Conservation (phyloP, 2,797 vertebrate species). For the Pteropus rufus region DNA sequence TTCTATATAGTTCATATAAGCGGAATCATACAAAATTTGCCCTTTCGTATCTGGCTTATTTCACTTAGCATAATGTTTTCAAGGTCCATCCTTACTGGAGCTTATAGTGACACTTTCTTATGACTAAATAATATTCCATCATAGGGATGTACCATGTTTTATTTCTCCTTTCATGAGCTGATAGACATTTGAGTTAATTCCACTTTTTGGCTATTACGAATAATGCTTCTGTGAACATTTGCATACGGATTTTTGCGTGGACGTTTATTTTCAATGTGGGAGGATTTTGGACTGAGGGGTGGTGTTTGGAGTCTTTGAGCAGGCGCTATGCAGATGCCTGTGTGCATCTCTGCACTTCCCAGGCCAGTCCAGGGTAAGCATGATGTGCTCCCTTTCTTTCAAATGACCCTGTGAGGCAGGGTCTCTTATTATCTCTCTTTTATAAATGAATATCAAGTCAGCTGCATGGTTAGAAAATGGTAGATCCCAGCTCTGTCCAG, state of each 20-base stretch:
- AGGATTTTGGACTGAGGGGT: neutral
- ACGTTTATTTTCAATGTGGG: neutral
- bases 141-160: neutral
- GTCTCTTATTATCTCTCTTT: neutral
- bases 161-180: neutral
- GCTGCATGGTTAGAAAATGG: neutral
- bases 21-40: neutral
- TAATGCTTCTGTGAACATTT: neutral
- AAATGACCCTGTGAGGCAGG: neutral
- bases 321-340: neutral
- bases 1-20: neutral
- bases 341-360: no score
- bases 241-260: neutral
- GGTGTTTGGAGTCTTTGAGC: neutral
- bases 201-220: neutral
- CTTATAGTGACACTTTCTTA: neutral
- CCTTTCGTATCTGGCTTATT: neutral
- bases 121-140: neutral
- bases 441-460: neutral
- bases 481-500: neutral
- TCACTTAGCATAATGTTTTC: neutral
- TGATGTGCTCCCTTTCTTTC: neutral
- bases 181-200: neutral
- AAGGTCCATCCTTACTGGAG: neutral
- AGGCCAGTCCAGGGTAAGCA: neutral